Percentiles rank a stretch among this genome's conserved stretches.
These are phyloP conservation scores for Nemopilema nomurai DNA, from an alignment of 30 jellyfish, hydroid and myxozoan species.

Conservation along the genomic window DNA sequence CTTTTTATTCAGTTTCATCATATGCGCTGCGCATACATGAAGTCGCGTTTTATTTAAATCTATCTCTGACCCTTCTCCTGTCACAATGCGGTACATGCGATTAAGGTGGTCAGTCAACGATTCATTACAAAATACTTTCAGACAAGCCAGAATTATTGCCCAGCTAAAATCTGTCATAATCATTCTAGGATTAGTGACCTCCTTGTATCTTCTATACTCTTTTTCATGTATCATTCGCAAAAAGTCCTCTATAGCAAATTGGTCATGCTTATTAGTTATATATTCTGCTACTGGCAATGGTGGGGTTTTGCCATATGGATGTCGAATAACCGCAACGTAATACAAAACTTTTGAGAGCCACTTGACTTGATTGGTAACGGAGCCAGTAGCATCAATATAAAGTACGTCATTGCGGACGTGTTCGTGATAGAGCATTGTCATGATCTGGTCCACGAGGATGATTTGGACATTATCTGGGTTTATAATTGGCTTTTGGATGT, in stretches of 20 bases:
- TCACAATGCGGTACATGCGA: background rate
- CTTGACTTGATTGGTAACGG: background rate
- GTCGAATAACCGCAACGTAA: background rate
- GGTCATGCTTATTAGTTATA: background rate
- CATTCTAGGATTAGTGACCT: background rate
- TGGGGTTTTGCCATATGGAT: background rate
- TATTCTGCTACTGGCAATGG: background rate
- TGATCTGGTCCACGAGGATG: background rate
- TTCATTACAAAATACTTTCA: background rate
- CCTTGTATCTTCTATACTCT: no score
- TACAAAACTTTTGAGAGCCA: background rate
- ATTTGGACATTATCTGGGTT: no score
- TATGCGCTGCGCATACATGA: background rate
- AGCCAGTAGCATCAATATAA: background rate
- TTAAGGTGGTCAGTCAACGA: background rate
- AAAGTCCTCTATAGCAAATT: background rate
- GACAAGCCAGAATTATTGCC: background rate
- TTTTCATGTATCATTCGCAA: background rate
- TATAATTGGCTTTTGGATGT: background rate
- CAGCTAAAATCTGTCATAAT: background rate
- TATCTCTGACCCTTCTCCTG: background rate
- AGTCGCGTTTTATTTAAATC: background rate
- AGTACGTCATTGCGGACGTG: background rate
- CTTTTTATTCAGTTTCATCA: background rate
- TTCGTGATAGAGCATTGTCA: background rate